These are phyloP conservation scores for Mormyrus hasselquistii DNA, from an alignment of 2,797 vertebrate species.

Conservation along the genomic window DNA sequence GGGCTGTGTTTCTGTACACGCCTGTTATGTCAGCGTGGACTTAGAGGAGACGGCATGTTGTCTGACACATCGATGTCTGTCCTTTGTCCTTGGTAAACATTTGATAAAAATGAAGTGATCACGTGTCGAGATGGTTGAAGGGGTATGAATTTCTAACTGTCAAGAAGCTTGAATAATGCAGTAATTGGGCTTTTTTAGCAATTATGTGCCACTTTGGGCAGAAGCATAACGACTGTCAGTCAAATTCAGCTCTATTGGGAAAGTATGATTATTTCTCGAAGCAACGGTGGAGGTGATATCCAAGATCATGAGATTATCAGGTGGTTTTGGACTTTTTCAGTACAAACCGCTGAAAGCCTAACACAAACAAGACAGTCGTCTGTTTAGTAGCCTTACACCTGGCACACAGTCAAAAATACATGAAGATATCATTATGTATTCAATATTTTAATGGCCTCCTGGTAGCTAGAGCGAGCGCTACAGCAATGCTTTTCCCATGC, in stretches of 20 bases:
- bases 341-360: background rate
- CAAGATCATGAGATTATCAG: background rate
- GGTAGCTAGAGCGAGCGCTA: background rate
- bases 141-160: background rate
- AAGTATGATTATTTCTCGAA: background rate
- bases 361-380: background rate
- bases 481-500: background rate
- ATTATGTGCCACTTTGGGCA: background rate
- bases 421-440: background rate
- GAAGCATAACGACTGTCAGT: background rate
- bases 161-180: background rate
- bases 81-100: background rate
- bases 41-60: background rate
- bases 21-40: background rate
- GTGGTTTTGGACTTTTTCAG: background rate
- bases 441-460: background rate
- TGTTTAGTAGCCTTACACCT: background rate
- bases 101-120: background rate
- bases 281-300: background rate
- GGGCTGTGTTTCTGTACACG: background rate
- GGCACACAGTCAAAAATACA: background rate
- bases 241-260: background rate
- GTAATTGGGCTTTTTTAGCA: background rate
- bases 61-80: background rate
- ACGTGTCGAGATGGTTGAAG: background rate